Percentiles rank a stretch among this genome's conserved stretches.
Evolutionary conservation across 2,113 vertebrate species (phyloP).

Genomic region (Zootoca vivipara): DNA sequence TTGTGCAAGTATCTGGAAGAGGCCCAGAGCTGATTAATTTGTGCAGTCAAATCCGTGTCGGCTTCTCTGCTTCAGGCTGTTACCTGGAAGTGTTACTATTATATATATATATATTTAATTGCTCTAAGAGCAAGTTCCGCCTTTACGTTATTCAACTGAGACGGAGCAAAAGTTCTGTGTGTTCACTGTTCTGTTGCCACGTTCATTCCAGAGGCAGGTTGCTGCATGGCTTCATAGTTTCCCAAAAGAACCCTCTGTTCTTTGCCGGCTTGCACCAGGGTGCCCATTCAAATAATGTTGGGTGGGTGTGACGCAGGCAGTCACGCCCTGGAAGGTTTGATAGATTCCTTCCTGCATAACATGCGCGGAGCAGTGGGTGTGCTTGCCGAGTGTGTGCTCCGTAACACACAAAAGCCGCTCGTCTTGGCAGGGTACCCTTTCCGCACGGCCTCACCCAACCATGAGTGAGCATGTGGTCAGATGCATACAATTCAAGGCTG

Average conservation of each 20-base stretch:
- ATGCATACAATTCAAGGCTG: not conserved
- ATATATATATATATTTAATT: not conserved
- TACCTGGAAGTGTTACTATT: not conserved
- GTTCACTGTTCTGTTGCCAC: not conserved
- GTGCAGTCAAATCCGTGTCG: not conserved
- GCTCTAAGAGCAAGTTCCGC: not conserved
- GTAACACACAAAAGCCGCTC: not conserved
- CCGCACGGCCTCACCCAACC: not conserved
- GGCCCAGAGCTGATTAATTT: not conserved
- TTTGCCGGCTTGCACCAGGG: not conserved
- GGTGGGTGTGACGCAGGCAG: not conserved
- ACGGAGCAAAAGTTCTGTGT: too few species aligned
- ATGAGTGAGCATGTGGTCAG: not conserved
- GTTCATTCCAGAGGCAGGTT: not conserved
- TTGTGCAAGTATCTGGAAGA: not conserved
- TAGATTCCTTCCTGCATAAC: not conserved
- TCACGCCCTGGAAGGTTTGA: not conserved
- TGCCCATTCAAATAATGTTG: not conserved
- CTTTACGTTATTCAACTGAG: not conserved
- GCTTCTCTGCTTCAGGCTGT: not conserved
- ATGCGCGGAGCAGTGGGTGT: not conserved
- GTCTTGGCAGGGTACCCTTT: not conserved
- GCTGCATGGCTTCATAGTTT: not conserved
- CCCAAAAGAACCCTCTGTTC: not conserved
- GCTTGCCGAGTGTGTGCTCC: not conserved